Evolutionary conservation across 2,888 invertebrate genomes (phyloP), one percentile per base, ranked within the genome.

Genomic region (Hecatera dysodea): DNA sequence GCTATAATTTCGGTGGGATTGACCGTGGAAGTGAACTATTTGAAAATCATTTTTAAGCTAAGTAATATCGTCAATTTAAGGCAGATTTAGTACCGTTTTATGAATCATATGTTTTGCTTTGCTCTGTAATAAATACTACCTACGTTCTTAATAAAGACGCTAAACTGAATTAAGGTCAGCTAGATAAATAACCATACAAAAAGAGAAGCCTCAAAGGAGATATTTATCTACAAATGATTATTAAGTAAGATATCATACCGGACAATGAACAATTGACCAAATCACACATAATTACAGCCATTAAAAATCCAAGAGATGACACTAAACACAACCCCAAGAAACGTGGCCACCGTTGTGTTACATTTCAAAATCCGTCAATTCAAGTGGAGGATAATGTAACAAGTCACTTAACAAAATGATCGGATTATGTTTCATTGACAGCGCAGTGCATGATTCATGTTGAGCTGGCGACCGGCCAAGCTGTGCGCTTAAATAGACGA

Each of bases 341-440:
- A 72, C 68, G 67, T 39, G 69, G 56, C 52, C 29, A 73, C 15
- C 59, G 50, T 65, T 86, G 85, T 74, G 83, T 81, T 75, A 68
- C 68, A 71, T 78, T 85, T 75, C 83, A 75, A 83, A 84, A 86
- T 78, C 62, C 67, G 83, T 85, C 81, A 83, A 78, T 83, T 75
- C 53, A 39, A 72, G 73, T 64, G 24, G 71, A 84, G 85, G 83
- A 83, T 86, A 83, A 85, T 88, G 87, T 86, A 88, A 88, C 89
- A 83, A 90, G 88, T 90, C 90, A 90, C 90, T 92, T 87, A 88
- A 86, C 86, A 79, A 80, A 86, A 86, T 85, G 85, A 86, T 82
- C 86, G 87, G 88, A 90, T 92, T 90, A 88, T 82, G 86, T 92
- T 91, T 90, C 92, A 92, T 92, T 91, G 91, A 90, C 90, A 88